Base-by-base conservation (phyloP, 2,888 invertebrate species). In the Ethmia dodecea region DNA sequence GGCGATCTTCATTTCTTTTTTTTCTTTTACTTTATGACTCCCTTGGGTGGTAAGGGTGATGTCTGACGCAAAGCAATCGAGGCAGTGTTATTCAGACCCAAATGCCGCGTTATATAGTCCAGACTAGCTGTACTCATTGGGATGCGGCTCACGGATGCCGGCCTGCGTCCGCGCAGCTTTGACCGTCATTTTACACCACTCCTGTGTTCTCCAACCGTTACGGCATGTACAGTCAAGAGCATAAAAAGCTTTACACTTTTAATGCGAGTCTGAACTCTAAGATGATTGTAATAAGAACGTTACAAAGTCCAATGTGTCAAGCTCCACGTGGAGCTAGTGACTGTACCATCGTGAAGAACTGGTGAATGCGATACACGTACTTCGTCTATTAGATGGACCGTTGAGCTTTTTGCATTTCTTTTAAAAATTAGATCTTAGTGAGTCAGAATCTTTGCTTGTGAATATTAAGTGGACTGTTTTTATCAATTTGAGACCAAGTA, bases 191-290 rank as follows among this genome's bases (percentile, higher is more conserved):
- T 70, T 68, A 68, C 72, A 61, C 65, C 59, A 63, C 67, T 71
- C 65, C 68, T 52, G 61, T 64, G 52, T 50, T 64, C 59, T 59
- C 68, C 70, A 60, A 77, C 80, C 76, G 83, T 80, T 80, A 80
- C 62, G 46, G 60, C n/a, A n/a, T n/a, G n/a, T n/a, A n/a, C n/a
- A n/a, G n/a, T n/a, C n/a, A n/a, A n/a, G n/a, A n/a, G n/a, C n/a
- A n/a, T n/a, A n/a, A n/a, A n/a, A n/a, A n/a, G n/a, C n/a, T n/a
- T n/a, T n/a, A n/a, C n/a, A n/a, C n/a, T n/a, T n/a, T n/a, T n/a
- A n/a, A n/a, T n/a, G n/a, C n/a, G n/a, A n/a, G n/a, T n/a, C n/a
- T n/a, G n/a, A n/a, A n/a, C n/a, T n/a, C n/a, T n/a, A n/a, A n/a
- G n/a, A n/a, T n/a, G n/a, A n/a, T n/a, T n/a, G n/a, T n/a, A n/a